These are phyloP conservation scores for Megaceryle maxima DNA, from an alignment of 2,113 vertebrate species.

Conservation along the genomic window DNA sequence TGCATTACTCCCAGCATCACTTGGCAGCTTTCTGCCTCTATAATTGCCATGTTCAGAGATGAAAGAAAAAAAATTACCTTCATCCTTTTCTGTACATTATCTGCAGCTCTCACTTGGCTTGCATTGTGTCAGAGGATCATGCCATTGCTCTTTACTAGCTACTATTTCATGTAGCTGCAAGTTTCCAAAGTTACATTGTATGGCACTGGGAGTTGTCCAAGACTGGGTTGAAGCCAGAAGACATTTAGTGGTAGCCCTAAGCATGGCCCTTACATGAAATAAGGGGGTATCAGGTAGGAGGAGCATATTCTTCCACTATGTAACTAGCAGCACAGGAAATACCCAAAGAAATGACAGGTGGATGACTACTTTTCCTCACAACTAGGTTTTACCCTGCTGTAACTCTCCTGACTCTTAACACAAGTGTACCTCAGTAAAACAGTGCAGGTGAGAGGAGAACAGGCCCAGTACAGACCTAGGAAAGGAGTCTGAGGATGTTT, in stretches of 20 bases:
- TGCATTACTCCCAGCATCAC: not conserved
- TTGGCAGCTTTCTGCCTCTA: not conserved
- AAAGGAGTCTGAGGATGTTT: not conserved
- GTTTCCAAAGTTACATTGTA: not conserved
- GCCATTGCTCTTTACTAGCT: not conserved
- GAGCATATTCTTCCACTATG: not conserved
- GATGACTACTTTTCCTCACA: not conserved
- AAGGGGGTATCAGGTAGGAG: not conserved
- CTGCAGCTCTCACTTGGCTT: not conserved
- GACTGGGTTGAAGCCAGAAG: not conserved
- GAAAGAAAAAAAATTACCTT: not conserved
- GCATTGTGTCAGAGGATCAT: not conserved
- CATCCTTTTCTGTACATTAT: not conserved
- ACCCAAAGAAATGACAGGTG: not conserved
- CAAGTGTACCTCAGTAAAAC: not conserved
- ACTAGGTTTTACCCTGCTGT: not conserved
- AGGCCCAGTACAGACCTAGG: not conserved
- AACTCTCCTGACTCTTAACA: not conserved
- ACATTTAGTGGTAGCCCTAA: not conserved
- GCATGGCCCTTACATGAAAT: not conserved
- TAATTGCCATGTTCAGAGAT: not conserved
- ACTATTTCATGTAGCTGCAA: not conserved
- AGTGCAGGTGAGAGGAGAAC: not conserved
- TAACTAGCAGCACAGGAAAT: not conserved
- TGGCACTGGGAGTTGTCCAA: not conserved